Evolutionary conservation across 2,797 vertebrate genomes (phyloP).

Genomic region (Fratercula arctica): DNA sequence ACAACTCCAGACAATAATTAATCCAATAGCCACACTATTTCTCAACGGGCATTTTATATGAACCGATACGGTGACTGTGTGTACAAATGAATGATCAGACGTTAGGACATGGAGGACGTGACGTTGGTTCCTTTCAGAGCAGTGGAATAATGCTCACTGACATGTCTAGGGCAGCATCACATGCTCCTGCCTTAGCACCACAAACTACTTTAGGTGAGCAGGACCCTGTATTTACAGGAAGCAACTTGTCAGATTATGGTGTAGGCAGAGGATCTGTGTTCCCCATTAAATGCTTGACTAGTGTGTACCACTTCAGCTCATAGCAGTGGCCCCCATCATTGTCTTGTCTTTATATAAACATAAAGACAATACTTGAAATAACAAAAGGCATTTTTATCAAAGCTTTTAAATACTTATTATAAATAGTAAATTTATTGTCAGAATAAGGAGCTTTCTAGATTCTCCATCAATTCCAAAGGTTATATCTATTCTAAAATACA

Average conservation of each 20-base stretch:
- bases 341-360: neutral
- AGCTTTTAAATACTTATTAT: neutral
- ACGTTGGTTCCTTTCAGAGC: neutral
- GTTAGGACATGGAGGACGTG: neutral
- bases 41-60: neutral
- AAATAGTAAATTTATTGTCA: neutral
- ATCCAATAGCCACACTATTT: neutral
- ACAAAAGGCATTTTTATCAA: neutral
- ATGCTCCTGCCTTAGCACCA: neutral
- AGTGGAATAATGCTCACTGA: neutral
- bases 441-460: neutral
- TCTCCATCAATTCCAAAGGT: neutral
- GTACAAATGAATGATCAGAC: accelerated
- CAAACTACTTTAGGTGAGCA: neutral
- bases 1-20: neutral
- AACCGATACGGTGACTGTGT: accelerated
- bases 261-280: neutral
- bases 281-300: neutral
- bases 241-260: neutral
- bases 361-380: neutral
- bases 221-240: neutral
- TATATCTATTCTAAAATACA: neutral
- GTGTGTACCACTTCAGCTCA: neutral
- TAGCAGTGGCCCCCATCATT: neutral
- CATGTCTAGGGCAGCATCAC: neutral